phyloP scores from a whole-genome alignment of 2,888 invertebrate species.

The Sinhomidia bicolor region DNA sequence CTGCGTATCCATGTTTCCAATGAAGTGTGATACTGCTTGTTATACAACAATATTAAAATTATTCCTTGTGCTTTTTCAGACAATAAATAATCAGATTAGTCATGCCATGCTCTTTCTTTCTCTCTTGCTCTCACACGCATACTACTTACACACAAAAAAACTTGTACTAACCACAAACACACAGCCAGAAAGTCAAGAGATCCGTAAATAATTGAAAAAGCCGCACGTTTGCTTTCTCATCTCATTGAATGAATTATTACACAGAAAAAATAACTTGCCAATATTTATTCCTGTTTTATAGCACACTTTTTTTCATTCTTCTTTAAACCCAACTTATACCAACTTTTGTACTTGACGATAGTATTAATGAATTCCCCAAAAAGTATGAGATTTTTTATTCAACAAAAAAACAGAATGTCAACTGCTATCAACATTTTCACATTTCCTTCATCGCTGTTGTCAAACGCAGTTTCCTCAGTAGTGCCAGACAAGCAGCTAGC shows the following conservation, averaged over 20 bases:
- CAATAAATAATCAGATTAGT: constrained; percentile 73
- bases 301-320: constrained; percentile 20
- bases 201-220: constrained; percentile 55
- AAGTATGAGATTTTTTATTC: not conserved
- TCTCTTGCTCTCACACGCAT: not conserved
- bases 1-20: not conserved
- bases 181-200: constrained; percentile 6
- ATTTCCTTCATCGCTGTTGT: not conserved
- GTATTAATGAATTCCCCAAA: constrained; percentile 8
- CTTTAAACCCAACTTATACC: not conserved
- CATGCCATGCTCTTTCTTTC: constrained; percentile 43
- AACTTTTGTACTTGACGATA: too few species aligned
- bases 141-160: not conserved
- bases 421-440: not conserved
- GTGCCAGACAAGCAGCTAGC: too few species aligned
- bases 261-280: constrained; percentile 33
- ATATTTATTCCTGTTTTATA: constrained; percentile 22
- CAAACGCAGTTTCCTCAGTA: too few species aligned
- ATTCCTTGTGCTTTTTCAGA: constrained; percentile 39
- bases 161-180: not conserved
- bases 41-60: constrained; percentile 33
- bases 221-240: constrained; percentile 24
- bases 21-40: constrained; percentile 28
- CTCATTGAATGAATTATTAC: constrained; percentile 35
- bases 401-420: constrained; percentile 26